phyloP scores from a whole-genome alignment of 2,113 vertebrate genomes.

The Clupea harengus region DNA sequence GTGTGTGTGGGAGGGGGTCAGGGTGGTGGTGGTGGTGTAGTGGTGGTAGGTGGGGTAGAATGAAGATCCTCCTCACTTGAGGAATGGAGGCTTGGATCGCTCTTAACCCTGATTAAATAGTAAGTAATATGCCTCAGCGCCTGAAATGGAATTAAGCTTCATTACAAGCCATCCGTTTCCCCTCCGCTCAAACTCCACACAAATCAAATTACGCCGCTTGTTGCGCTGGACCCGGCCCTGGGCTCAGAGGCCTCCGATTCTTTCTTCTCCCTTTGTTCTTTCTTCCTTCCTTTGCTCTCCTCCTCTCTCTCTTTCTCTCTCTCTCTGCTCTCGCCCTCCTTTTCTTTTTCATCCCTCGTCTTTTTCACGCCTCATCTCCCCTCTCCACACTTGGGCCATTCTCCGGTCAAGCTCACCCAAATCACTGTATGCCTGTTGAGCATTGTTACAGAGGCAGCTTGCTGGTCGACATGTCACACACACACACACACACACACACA shows the following conservation, averaged over 20 bases:
- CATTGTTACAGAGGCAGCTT: neutral
- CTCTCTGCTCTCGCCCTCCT: neutral
- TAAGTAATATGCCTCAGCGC: conserved; percentile 70
- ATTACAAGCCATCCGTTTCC: conserved; percentile 69
- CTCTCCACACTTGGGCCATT: neutral
- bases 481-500: conserved; percentile 1
- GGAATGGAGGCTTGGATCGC: conserved; percentile 62
- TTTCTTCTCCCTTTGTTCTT: conserved; percentile 58
- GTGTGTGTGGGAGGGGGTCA: neutral
- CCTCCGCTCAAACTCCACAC: conserved; percentile 64
- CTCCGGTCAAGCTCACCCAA: neutral
- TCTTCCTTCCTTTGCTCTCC: neutral
- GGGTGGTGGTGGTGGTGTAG: neutral
- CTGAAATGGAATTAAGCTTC: conserved; percentile 71
- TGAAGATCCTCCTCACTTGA: conserved; percentile 52
- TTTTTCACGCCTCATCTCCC: neutral
- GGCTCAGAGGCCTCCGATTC: neutral
- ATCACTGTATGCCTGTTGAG: neutral
- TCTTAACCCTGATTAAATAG: conserved; percentile 70
- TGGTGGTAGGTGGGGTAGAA: conserved; percentile 35
- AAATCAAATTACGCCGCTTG: conserved; percentile 71
- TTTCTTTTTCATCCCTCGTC: neutral
- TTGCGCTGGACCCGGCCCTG: conserved; percentile 57
- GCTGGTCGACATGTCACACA: neutral
- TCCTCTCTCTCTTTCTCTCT: neutral